A percentile compares a stretch with the other conserved stretches of the same genome.
phyloP scores from a whole-genome alignment of 2,113 vertebrate species.

The Chaetodon auriga region DNA sequence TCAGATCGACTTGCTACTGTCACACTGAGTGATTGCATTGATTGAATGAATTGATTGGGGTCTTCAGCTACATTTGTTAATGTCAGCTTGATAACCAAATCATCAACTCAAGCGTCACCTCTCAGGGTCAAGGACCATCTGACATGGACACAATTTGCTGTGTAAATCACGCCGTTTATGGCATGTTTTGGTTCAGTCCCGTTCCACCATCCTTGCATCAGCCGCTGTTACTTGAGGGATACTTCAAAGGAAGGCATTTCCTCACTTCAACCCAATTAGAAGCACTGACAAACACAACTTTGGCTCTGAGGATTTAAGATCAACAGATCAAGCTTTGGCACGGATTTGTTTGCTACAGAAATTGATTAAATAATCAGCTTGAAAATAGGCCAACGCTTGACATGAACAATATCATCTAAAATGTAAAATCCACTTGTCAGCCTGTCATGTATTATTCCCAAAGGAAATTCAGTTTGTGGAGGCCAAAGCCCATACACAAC shows the following conservation, averaged over 20 bases:
- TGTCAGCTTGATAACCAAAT: slow-evolving; percentile 21
- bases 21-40: slow-evolving; percentile 10
- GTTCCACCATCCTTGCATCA: background rate
- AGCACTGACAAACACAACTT: slow-evolving; percentile 55
- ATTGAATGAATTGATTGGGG: slow-evolving; percentile 10
- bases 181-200: slow-evolving; percentile 17
- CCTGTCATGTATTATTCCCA: slow-evolving; percentile 7
- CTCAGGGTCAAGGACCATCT: slow-evolving; percentile 27
- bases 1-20: background rate
- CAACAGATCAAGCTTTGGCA: slow-evolving; percentile 63
- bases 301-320: slow-evolving; percentile 55
- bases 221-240: slow-evolving; percentile 29
- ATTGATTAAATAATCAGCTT: slow-evolving; percentile 49
- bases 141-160: background rate
- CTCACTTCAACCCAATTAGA: slow-evolving; percentile 70
- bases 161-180: slow-evolving; percentile 16
- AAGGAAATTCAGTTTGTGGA: slow-evolving; percentile 10
- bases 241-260: slow-evolving; percentile 63
- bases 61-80: slow-evolving; percentile 10
- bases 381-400: slow-evolving; percentile 30
- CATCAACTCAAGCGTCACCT: slow-evolving; percentile 15
- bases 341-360: slow-evolving; percentile 28
- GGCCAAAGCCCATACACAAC: background rate
- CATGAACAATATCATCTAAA: slow-evolving; percentile 39
- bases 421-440: background rate